phyloP scores from a whole-genome alignment of 1,140 invertebrate genomes.

The Tetranychus cinnabarinus region DNA sequence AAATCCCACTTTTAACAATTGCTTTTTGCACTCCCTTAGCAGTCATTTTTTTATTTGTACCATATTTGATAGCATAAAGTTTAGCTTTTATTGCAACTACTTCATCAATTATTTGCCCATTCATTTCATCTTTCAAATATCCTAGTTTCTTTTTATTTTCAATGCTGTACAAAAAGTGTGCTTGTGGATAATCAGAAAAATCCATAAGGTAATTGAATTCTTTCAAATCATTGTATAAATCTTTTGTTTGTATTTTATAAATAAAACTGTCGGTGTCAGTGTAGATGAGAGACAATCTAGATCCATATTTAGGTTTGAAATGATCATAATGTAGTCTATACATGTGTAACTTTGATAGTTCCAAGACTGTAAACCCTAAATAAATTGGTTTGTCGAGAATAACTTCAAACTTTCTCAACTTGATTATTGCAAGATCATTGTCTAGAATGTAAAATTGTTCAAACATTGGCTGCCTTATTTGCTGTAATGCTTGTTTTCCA shows the following conservation, averaged over 20 bases:
- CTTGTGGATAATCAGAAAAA: slow-evolving; percentile 12
- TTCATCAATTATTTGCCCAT: slow-evolving; percentile 18
- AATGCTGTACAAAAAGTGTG: slow-evolving; percentile 7
- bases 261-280: slow-evolving; percentile 11
- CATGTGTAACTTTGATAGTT: slow-evolving; percentile 16
- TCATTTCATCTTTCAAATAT: slow-evolving; percentile 27
- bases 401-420: slow-evolving; percentile 10
- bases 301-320: slow-evolving; percentile 13
- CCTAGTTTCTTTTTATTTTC: slow-evolving; percentile 26
- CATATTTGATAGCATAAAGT: neutral
- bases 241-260: slow-evolving; percentile 9
- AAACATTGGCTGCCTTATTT: slow-evolving; percentile 21
- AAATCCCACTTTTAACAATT: no score
- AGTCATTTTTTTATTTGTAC: no score
- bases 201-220: slow-evolving; percentile 9
- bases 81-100: slow-evolving; percentile 23
- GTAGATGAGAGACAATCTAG: slow-evolving; percentile 9
- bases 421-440: slow-evolving; percentile 8
- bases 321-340: slow-evolving; percentile 17
- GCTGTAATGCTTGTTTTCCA: slow-evolving; percentile 15
- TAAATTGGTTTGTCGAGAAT: slow-evolving; percentile 15
- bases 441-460: slow-evolving; percentile 14
- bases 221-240: slow-evolving; percentile 12
- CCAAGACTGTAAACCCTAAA: slow-evolving; percentile 15
- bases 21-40: no score